These are phyloP conservation scores for Clarias gariepinus DNA, from an alignment of 2,113 vertebrate genomes.

Conservation along the genomic window DNA sequence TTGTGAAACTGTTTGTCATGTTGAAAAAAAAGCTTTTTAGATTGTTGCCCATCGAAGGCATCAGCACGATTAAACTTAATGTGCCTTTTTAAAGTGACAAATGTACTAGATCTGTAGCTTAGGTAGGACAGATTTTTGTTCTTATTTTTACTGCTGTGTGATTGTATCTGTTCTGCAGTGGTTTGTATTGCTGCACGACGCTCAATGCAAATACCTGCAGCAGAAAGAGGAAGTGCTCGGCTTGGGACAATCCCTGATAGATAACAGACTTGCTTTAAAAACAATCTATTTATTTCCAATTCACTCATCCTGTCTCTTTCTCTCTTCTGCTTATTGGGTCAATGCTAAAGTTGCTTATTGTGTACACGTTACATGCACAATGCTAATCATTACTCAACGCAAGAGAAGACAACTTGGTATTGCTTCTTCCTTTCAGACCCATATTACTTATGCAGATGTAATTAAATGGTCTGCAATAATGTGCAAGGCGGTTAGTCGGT, in stretches of 20 bases:
- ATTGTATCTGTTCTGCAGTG: constrained; percentile 30
- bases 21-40: constrained; percentile 9
- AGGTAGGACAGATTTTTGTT: background rate
- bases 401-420: background rate
- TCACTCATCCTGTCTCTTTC: background rate
- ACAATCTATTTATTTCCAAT: background rate
- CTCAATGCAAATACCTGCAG: constrained; percentile 45
- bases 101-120: background rate
- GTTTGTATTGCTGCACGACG: background rate
- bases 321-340: background rate
- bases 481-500: background rate
- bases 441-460: too few species aligned
- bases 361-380: background rate
- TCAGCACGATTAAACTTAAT: background rate
- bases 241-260: constrained; percentile 3
- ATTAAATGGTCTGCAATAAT: background rate
- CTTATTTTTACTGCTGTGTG: background rate
- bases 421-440: background rate
- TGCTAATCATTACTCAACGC: background rate
- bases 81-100: constrained; percentile 14
- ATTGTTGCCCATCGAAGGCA: background rate
- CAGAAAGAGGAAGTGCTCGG: constrained; percentile 39
- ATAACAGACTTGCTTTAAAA: background rate
- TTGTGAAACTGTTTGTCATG: constrained; percentile 40
- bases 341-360: background rate